phyloP scores from a whole-genome alignment of 2,113 vertebrate species.

The Tympanuchus pallidicinctus region DNA sequence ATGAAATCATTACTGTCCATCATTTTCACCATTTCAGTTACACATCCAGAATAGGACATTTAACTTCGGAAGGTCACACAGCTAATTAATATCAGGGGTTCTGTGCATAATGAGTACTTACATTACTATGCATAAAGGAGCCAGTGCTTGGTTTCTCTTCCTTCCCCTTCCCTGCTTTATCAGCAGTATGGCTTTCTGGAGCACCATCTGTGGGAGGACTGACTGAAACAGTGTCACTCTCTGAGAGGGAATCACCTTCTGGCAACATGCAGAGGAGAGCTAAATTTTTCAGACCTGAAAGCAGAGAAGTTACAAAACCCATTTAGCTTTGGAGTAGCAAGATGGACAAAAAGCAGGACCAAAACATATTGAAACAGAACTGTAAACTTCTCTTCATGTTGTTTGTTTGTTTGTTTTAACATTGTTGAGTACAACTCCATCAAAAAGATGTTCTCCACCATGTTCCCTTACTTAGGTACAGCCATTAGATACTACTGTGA shows the following conservation, averaged over 20 bases:
- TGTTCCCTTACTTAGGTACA: not conserved
- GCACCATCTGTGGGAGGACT: slow-evolving; percentile 35
- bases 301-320: not conserved
- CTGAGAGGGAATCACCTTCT: slow-evolving; percentile 80
- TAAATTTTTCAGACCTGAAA: slow-evolving; percentile 87
- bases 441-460: not conserved
- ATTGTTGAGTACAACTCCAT: not conserved
- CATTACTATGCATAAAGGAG: not conserved
- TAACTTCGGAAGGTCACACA: not conserved
- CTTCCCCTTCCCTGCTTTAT: not conserved
- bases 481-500: not conserved
- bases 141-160: not conserved
- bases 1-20: not conserved
- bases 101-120: not conserved
- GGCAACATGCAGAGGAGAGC: slow-evolving; percentile 89
- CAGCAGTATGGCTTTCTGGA: slow-evolving; percentile 2
- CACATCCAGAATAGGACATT: not conserved
- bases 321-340: not conserved
- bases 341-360: not conserved
- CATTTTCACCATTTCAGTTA: not conserved
- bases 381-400: not conserved
- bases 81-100: not conserved
- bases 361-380: not conserved
- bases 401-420: not conserved
- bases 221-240: slow-evolving; percentile 69